Base-by-base conservation (phyloP, 2,888 invertebrate species). In the Macaria liturata region DNA sequence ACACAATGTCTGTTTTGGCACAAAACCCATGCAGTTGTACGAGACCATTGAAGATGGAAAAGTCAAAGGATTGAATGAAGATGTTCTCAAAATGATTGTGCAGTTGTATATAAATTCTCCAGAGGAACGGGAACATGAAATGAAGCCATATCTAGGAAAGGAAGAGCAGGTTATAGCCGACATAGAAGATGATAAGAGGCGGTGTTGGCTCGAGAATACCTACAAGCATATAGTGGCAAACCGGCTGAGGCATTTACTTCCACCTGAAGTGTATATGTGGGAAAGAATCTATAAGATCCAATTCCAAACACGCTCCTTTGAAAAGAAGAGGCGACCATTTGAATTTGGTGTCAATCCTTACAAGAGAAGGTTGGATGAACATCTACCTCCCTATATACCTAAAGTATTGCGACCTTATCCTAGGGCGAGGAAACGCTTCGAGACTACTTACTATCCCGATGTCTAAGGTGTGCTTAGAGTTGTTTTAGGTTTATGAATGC, bases 1-100 rank as follows among this genome's bases (percentile, higher is more conserved):
- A 68, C 91, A 94, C 49, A 98, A 98, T 80, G 78, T 97, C 43
- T 97, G 97, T 75, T 98, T 96, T 94, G 94, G 95, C 7, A 95
- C 95, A 1, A 92, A 93, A 49, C 94, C 95, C 42, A 75, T 95
- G 72, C 94, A 95, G 67, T 90, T 98, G 1, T 98, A 94, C 81
- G 96, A 97, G 9, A 90, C 90, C 46, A 92, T 97, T 46, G 94
- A 95, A 78, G 93, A 95, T 70, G 94, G 94, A 4, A 94, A 95
- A 86, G 87, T 97, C 6, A 79, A 95, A 67, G 97, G 96, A 3
- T 93, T 98, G 46, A 97, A 98, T 84, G 95, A 96, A 51, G 94
- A 95, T 52, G 95, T 96, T 0, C 80, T 98, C 34, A 95, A 94
- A 76, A 91, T 92, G 71, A 82, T 98, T 32, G 77, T 98, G 0